These are phyloP conservation scores for Nettapus auritus DNA, from an alignment of 2,113 vertebrate genomes.

Conservation along the genomic window DNA sequence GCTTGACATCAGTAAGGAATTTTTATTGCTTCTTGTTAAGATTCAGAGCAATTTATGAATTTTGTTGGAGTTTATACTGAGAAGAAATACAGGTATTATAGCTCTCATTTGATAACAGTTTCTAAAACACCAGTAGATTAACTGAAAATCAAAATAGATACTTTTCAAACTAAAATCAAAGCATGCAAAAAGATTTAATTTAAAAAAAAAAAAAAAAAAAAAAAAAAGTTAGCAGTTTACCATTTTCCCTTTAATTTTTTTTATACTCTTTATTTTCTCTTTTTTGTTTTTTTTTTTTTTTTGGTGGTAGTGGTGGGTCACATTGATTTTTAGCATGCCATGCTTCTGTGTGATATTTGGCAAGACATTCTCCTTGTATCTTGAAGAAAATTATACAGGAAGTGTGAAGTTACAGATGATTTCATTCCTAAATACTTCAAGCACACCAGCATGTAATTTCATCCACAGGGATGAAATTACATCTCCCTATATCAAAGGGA, in stretches of 20 bases:
- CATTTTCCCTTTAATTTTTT: too few species aligned
- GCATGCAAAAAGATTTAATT: neutral
- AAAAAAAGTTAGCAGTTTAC: too few species aligned
- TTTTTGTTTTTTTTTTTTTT: neutral
- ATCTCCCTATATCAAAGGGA: neutral
- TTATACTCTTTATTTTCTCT: too few species aligned
- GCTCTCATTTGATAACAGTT: neutral
- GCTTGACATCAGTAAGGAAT: neutral
- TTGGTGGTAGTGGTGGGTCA: neutral
- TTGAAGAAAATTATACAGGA: conserved; percentile 21
- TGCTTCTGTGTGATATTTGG: neutral
- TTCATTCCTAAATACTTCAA: neutral
- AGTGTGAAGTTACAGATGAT: neutral
- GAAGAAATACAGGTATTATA: neutral
- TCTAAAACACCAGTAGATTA: neutral
- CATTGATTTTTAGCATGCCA: neutral
- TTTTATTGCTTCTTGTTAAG: neutral
- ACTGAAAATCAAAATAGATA: neutral
- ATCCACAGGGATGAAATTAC: too few species aligned
- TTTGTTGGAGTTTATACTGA: neutral
- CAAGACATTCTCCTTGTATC: neutral
- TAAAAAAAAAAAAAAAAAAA: too few species aligned
- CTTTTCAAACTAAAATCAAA: neutral
- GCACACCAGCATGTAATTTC: neutral
- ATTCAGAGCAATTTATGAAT: neutral